These are phyloP conservation scores for Periophthalmus modestus DNA, from an alignment of 2,113 vertebrate species.

Conservation along the genomic window DNA sequence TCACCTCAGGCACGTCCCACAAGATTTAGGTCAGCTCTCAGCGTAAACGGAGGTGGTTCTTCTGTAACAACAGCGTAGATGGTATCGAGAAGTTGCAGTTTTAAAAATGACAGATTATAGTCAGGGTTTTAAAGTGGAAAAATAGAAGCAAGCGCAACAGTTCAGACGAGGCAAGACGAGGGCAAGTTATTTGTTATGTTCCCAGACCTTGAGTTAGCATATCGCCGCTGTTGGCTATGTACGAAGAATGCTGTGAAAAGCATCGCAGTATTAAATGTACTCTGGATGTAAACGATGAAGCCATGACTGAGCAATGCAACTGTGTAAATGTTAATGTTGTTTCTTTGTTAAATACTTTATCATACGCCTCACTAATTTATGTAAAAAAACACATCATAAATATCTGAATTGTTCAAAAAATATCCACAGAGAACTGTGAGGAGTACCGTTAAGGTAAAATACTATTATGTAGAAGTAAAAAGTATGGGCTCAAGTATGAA, in stretches of 20 bases:
- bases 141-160: background rate
- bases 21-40: constrained; percentile 43
- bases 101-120: background rate
- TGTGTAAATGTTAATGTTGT: too few species aligned
- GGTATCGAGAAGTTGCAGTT: constrained; percentile 1
- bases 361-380: too few species aligned
- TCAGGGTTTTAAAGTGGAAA: background rate
- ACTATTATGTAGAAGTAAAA: background rate
- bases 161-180: background rate
- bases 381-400: too few species aligned
- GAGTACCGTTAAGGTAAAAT: background rate
- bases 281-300: background rate
- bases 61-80: constrained; percentile 36
- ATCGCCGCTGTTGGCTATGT: background rate
- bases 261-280: background rate
- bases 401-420: too few species aligned
- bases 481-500: background rate
- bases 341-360: too few species aligned
- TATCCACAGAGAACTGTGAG: too few species aligned
- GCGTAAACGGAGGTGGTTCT: constrained; percentile 21
- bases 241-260: background rate
- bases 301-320: too few species aligned
- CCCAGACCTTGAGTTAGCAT: background rate
- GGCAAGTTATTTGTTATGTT: background rate
- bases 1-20: constrained; percentile 55